Conservation (phyloP, 2,113 vertebrate genomes). For the Chloropsis hardwickii region DNA sequence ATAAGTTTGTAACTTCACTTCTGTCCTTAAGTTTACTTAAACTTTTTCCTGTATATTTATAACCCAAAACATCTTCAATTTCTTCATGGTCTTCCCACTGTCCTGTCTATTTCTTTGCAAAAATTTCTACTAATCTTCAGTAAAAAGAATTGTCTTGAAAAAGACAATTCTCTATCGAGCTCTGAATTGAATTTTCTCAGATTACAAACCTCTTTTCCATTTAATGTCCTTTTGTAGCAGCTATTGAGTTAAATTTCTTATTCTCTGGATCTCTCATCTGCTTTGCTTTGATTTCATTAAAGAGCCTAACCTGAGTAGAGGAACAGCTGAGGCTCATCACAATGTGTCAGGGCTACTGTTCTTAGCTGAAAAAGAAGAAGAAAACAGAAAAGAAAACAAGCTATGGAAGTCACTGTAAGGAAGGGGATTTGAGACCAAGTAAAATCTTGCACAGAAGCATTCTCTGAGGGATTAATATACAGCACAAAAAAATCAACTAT, state of each 20-base stretch:
- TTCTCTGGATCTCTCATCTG: not conserved
- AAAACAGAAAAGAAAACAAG: not conserved
- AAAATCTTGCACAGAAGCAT: not conserved
- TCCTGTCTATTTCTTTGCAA: not conserved
- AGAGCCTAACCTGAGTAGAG: not conserved
- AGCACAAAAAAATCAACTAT: not conserved
- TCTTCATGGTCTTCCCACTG: not conserved
- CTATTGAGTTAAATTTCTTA: not conserved
- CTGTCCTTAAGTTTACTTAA: not conserved
- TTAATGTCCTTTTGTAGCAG: not conserved
- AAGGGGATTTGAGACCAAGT: not conserved
- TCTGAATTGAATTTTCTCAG: not conserved
- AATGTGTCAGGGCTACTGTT: not conserved
- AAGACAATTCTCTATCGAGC: not conserved
- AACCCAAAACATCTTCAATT: not conserved
- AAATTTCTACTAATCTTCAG: not conserved
- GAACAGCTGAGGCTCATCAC: not conserved
- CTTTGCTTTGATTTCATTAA: conserved; percentile 5
- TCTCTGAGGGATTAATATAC: not conserved
- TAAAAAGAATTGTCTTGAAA: not conserved
- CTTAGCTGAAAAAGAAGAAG: not conserved
- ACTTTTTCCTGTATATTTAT: not conserved
- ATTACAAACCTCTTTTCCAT: not conserved
- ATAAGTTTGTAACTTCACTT: not conserved
- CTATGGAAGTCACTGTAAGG: not conserved